A percentile compares a stretch with the other conserved stretches of the same genome.
These are phyloP conservation scores for Toxotes lorentzi DNA, from an alignment of 2,797 vertebrate species.

Conservation along the genomic window DNA sequence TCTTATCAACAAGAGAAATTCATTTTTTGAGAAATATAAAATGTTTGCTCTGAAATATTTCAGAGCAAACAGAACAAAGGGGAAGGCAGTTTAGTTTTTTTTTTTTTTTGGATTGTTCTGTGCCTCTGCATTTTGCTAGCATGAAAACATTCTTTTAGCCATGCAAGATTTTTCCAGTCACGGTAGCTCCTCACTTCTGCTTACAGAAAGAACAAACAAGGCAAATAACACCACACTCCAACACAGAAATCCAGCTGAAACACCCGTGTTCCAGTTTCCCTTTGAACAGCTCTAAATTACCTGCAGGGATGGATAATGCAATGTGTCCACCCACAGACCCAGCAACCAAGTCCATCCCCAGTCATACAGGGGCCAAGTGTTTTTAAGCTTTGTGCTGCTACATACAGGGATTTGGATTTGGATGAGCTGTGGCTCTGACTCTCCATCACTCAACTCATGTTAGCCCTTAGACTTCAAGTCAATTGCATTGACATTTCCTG, in stretches of 20 bases:
- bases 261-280: background rate
- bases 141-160: background rate
- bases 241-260: constrained; percentile 1
- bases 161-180: background rate
- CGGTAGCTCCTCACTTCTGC: background rate
- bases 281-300: constrained; percentile 30
- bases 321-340: background rate
- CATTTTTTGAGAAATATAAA: background rate
- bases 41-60: background rate
- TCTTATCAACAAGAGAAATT: background rate
- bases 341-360: background rate
- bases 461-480: constrained; percentile 25
- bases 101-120: background rate
- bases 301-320: background rate
- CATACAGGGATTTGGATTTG: constrained; percentile 12
- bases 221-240: background rate
- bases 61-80: background rate
- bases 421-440: background rate
- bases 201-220: background rate
- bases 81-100: background rate
- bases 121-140: background rate
- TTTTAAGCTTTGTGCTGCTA: constrained; percentile 10
- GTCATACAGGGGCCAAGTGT: background rate
- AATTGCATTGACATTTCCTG: constrained; percentile 41
- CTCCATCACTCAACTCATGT: constrained; percentile 31